phyloP scores from a whole-genome alignment of 2,113 vertebrate genomes.

The Heliornis fulica region DNA sequence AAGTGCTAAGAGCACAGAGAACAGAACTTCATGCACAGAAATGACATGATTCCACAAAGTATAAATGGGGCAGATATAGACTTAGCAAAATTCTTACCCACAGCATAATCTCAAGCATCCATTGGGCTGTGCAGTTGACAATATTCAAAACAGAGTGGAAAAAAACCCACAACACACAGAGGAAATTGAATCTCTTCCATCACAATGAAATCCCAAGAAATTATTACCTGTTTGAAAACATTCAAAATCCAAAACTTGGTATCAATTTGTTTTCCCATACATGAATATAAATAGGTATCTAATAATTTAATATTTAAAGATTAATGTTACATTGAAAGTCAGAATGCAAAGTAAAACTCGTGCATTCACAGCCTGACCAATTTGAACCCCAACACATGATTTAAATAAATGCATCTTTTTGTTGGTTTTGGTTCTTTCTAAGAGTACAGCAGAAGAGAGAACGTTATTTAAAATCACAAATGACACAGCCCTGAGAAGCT shows the following conservation, averaged over 20 bases:
- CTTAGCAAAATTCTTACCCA: neutral
- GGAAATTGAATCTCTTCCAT: neutral
- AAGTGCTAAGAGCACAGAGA: neutral
- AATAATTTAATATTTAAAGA: neutral
- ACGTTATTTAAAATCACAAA: neutral
- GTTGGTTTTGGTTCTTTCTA: neutral
- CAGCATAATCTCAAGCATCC: neutral
- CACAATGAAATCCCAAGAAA: neutral
- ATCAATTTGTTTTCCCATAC: neutral
- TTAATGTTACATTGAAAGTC: neutral
- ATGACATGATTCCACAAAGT: neutral
- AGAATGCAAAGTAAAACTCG: neutral
- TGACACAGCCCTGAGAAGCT: neutral
- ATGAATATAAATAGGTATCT: neutral
- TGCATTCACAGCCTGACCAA: neutral
- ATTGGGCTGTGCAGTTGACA: neutral
- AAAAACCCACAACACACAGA: neutral
- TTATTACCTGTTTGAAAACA: neutral
- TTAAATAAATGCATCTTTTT: neutral
- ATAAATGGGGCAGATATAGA: neutral
- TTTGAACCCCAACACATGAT: neutral
- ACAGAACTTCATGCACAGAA: neutral
- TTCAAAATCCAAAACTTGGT: neutral
- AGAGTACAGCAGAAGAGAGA: neutral
- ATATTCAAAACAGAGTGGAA: neutral